A percentile compares a stretch with the other conserved stretches of the same genome.
phyloP scores from a whole-genome alignment of 1,140 invertebrate species.

The Grapholita molesta region DNA sequence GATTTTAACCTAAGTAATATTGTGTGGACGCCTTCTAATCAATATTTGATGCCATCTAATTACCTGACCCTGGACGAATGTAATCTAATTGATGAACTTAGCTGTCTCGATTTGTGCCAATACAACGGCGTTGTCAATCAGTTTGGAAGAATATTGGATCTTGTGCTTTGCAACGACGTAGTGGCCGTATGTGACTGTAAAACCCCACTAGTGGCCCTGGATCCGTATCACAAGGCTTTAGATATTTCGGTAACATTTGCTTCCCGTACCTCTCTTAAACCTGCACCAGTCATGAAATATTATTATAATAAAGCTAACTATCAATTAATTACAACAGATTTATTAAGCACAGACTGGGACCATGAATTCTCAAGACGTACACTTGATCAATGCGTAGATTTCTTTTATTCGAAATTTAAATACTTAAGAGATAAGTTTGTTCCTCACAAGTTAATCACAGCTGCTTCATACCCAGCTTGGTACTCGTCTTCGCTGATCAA shows the following conservation, averaged over 20 bases:
- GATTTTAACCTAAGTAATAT: not conserved
- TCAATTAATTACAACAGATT: not conserved
- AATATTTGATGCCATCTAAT: not conserved
- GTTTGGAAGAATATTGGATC: too few species aligned
- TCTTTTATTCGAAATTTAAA: constrained; percentile 19
- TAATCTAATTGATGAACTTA: not conserved
- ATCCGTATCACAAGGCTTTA: not conserved
- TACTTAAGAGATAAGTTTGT: constrained; percentile 8
- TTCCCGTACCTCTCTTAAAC: not conserved
- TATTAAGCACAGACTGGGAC: not conserved
- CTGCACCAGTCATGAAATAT: not conserved
- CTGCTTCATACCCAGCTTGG: constrained; percentile 12
- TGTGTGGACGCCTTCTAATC: not conserved
- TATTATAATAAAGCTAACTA: constrained; percentile 11
- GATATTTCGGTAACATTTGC: not conserved
- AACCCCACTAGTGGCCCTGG: too few species aligned
- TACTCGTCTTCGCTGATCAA: constrained; percentile 17
- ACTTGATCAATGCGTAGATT: constrained; percentile 9
- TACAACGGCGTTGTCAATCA: not conserved
- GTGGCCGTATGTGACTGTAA: too few species aligned
- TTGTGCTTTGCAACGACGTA: too few species aligned
- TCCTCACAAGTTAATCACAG: not conserved
- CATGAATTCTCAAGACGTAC: not conserved
- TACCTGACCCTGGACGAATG: not conserved
- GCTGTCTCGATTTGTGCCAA: not conserved